Percentiles rank a stretch among this genome's conserved stretches.
These are phyloP conservation scores for Perithous albicinctus DNA, from an alignment of 2,888 invertebrate species.

Conservation along the genomic window DNA sequence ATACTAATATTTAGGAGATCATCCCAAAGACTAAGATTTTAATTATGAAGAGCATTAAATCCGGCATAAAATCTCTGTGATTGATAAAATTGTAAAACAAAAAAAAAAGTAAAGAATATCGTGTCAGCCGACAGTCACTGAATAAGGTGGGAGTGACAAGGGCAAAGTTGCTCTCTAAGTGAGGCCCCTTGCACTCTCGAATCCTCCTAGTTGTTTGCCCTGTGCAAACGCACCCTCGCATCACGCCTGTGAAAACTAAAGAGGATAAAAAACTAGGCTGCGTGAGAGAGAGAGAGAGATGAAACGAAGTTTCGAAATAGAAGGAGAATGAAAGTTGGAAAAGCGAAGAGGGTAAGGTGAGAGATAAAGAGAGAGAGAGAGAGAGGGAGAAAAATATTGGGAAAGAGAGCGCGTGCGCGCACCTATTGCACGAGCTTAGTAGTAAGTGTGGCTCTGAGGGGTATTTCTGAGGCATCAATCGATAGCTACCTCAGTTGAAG, in stretches of 20 bases:
- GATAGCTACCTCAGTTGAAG: constrained; percentile 76
- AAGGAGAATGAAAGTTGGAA: constrained; percentile 34
- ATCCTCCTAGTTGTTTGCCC: constrained; percentile 31
- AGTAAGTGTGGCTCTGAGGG: constrained; percentile 54
- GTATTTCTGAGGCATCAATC: constrained; percentile 77
- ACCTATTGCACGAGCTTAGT: constrained; percentile 30
- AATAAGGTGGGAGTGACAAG: constrained; percentile 51
- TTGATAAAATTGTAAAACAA: background rate
- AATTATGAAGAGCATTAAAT: background rate
- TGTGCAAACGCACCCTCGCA: constrained; percentile 34
- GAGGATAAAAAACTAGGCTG: constrained; percentile 56
- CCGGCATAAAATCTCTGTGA: background rate
- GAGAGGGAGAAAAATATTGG: constrained; percentile 27
- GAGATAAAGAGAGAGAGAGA: constrained; percentile 59
- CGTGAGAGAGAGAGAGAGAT: constrained; percentile 37
- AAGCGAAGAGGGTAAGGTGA: constrained; percentile 3
- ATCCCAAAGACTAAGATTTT: background rate
- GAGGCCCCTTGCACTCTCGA: constrained; percentile 34
- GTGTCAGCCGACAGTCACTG: constrained; percentile 9
- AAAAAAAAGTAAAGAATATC: background rate
- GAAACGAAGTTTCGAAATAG: constrained; percentile 17
- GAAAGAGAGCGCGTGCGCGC: constrained; percentile 62
- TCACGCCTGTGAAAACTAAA: constrained; percentile 48
- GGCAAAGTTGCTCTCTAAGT: constrained; percentile 34
- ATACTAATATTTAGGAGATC: too few relatives aligned